Evolutionary conservation across 2,888 invertebrate genomes (phyloP).

Genomic region (Tachystola acroxantha): DNA sequence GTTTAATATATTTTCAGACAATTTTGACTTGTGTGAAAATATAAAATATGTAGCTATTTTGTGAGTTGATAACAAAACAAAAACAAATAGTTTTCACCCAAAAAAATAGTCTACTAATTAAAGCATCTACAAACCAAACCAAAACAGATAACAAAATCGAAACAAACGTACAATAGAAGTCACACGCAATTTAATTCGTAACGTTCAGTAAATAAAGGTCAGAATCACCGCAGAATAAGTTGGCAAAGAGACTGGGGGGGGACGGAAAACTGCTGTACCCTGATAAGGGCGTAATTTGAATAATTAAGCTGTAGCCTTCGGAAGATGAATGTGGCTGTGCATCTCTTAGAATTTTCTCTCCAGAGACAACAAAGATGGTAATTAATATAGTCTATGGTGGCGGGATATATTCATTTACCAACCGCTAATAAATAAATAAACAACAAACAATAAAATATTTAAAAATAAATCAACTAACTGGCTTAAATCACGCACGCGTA

Average conservation of each 20-base stretch:
- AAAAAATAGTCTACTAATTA: background rate
- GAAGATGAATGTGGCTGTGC: constrained; percentile 56
- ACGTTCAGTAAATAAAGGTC: background rate
- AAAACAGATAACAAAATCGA: constrained; percentile 1
- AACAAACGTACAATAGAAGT: background rate
- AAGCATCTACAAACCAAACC: background rate
- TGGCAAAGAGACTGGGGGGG: constrained; percentile 26
- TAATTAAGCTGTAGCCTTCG: constrained; percentile 57
- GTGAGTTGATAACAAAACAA: too few species aligned
- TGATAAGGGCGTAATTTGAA: constrained; percentile 69
- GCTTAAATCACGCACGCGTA: too few species aligned
- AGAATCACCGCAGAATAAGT: constrained; percentile 9
- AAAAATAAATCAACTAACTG: too few species aligned
- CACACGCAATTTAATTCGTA: background rate
- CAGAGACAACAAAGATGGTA: constrained; percentile 3
- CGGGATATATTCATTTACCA: background rate
- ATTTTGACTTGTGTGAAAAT: too few species aligned
- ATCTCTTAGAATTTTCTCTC: constrained; percentile 1
- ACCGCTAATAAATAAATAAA: too few species aligned
- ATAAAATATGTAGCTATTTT: too few species aligned
- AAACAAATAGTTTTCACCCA: too few species aligned
- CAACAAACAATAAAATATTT: too few species aligned
- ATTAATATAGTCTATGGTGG: constrained; percentile 1
- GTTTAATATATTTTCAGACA: too few species aligned
- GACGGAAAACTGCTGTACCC: constrained; percentile 56